Evolutionary conservation across 2,113 vertebrate genomes (phyloP), one percentile per base, ranked within the genome.

Genomic region (Crotalus helleri): DNA sequence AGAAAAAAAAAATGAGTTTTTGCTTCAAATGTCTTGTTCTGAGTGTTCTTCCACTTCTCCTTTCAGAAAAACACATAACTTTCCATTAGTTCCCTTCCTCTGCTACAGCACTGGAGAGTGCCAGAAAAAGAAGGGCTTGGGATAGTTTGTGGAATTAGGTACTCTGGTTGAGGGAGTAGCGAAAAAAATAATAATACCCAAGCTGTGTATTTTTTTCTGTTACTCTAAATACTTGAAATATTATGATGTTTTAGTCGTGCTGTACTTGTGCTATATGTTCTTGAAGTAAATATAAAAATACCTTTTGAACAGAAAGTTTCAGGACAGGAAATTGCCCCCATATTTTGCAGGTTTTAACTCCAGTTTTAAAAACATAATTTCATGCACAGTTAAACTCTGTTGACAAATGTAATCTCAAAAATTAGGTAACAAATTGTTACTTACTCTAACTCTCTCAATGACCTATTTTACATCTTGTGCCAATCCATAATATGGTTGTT

Each of bases 101-200:
- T 97, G 94, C 97, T 97, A 86, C 96, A 96, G 97, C 86, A 46
- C 24, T 88, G 59, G 86, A 97, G 95, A 85, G 93, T 97, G 97
- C 97, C 97, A 97, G 97, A 96, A 97, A 97, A 96, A 97, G 96
- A 93, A 94, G 97, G 95, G 95, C 97, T 96, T 97, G 96, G 96
- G 94, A 97, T 97, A 94, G 95, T 97, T 97, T 97, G 95, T 97
- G 97, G 97, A 98, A 98, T 97, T 96, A 97, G 92, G 95, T 95
- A 93, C 96, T 96, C 96, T 96, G 97, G 97, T 90, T 57, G 33
- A 97, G 95, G 87, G 51, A 92, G 92, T 94, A 53, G 64, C 1
- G 1, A 64, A n/a, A 33, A 5, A 89, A 0, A 23, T 21, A 64
- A 92, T 39, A 54, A 88, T 23, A 33, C 90, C 95, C 94, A 94